A percentile compares a stretch with the other conserved stretches of the same genome.
phyloP scores from a whole-genome alignment of 2,888 invertebrate genomes.

The Phortica magna region DNA sequence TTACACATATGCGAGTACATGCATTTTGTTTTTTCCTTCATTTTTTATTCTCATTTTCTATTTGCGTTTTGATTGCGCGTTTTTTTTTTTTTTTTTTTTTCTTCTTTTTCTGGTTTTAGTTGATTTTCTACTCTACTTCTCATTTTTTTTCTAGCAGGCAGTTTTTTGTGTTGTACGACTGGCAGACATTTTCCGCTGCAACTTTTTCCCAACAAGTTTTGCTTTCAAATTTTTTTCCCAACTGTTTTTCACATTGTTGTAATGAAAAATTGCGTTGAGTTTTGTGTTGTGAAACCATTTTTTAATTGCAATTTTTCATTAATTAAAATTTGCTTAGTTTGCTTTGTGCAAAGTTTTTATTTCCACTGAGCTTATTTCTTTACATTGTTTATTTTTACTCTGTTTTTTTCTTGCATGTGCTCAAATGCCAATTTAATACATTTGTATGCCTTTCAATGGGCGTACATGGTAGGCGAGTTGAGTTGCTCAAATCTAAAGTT shows the following conservation, averaged over 20 bases:
- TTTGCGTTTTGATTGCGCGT: conserved; percentile 63
- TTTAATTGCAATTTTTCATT: conserved; percentile 76
- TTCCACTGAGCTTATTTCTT: neutral
- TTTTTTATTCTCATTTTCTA: conserved; percentile 67
- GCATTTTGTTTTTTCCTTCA: conserved; percentile 34
- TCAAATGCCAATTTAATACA: conserved; percentile 3
- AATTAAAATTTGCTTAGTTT: conserved; percentile 72
- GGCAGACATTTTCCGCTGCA: conserved; percentile 29
- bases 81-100: conserved; percentile 48
- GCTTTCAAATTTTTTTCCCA: conserved; percentile 22
- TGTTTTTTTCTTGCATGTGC: neutral
- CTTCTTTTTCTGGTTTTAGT: conserved; percentile 46
- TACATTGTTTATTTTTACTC: neutral
- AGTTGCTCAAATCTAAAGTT: neutral
- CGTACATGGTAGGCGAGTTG: neutral
- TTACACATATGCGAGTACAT: conserved; percentile 42
- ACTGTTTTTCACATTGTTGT: conserved; percentile 44
- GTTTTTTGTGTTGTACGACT: conserved; percentile 30
- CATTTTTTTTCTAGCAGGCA: conserved; percentile 32
- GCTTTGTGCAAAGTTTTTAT: conserved; percentile 65
- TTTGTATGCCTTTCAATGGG: neutral
- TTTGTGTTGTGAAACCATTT: conserved; percentile 53
- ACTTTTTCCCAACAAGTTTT: conserved; percentile 31
- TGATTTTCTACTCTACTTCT: conserved; percentile 35
- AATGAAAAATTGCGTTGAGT: conserved; percentile 54